Evolutionary conservation across 2,888 invertebrate genomes (phyloP), one percentile per base, ranked within the genome.

Genomic region (Orthosia incerta): DNA sequence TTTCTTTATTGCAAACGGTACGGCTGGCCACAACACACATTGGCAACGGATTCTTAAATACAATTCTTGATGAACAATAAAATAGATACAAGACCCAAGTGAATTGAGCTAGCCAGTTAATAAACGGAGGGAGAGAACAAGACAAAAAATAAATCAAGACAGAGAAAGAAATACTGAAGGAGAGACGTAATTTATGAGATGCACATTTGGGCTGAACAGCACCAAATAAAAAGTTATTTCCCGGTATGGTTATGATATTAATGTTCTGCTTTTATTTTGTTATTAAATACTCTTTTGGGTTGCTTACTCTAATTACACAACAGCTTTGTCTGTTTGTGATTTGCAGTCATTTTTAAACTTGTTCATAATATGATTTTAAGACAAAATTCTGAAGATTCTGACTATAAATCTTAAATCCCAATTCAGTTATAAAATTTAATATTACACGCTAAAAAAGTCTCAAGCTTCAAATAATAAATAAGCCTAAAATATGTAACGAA

Each of bases 151-250:
- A 87, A 88, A 88, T 91, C 89, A 91, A 90, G 94, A 94, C 88
- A 91, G 92, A 91, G 95, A 94, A 86, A 90, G 93, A 92, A 90
- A 92, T 86, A 93, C 87, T 91, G 91, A 94, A 94, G 95, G 93
- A 94, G 91, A 90, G 89, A 66, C 87, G 90, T 96, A 90, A 96
- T 96, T 96, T 96, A 96, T 95, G 94, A 82, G 93, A 94, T 95
- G 96, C 96, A 96, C 96, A 96, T 96, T 96, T 94, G 95, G 94
- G 93, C 93, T 91, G 92, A 95, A 94, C 93, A 93, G 93, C 91
- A 90, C 90, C 91, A 92, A 95, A 95, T 94, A 94, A 95, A 95
- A 95, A 94, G 90, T 91, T 93, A 92, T 91, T 91, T 90, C 91
- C 87, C 86, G 86, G 92, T 93, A 93, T 90, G 91, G 92, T 93